Conservation (phyloP, 1,140 invertebrate species). For the Lasioglossum albipes region DNA sequence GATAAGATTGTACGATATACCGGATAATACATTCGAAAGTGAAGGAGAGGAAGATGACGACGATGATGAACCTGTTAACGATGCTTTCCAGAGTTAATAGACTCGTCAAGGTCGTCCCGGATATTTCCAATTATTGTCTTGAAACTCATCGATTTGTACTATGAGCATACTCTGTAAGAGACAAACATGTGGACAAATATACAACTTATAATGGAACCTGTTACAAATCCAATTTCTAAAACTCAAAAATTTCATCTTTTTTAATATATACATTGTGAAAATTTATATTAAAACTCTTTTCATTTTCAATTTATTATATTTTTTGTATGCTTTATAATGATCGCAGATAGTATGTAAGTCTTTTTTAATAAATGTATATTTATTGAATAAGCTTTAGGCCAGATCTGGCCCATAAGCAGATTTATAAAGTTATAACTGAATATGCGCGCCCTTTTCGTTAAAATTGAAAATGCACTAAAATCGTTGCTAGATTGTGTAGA, state of each 20-base stretch:
- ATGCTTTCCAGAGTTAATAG: conserved; percentile 81
- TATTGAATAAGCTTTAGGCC: too few relatives aligned
- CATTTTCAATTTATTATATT: neutral
- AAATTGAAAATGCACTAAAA: too few relatives aligned
- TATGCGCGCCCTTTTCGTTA: too few relatives aligned
- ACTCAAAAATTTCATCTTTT: neutral
- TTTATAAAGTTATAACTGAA: too few relatives aligned
- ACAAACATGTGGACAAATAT: conserved; percentile 18
- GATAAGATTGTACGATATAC: conserved; percentile 97
- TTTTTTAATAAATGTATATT: too few relatives aligned
- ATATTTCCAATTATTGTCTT: neutral
- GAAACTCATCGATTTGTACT: conserved; percentile 24
- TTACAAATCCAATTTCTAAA: neutral
- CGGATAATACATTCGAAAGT: conserved; percentile 99
- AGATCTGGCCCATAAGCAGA: too few relatives aligned
- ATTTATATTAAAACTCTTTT: neutral
- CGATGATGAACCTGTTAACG: conserved; percentile 85
- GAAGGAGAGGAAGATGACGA: conserved; percentile 96
- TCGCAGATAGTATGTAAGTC: neutral
- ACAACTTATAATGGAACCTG: conserved; percentile 1
- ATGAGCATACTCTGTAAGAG: conserved; percentile 20
- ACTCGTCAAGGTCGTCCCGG: neutral
- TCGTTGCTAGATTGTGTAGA: too few relatives aligned
- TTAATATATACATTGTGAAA: neutral
- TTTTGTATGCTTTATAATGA: neutral